Evolutionary conservation across 2,797 vertebrate species (phyloP), one percentile per base, ranked within the genome.

Genomic region (Galagoides demidoff): DNA sequence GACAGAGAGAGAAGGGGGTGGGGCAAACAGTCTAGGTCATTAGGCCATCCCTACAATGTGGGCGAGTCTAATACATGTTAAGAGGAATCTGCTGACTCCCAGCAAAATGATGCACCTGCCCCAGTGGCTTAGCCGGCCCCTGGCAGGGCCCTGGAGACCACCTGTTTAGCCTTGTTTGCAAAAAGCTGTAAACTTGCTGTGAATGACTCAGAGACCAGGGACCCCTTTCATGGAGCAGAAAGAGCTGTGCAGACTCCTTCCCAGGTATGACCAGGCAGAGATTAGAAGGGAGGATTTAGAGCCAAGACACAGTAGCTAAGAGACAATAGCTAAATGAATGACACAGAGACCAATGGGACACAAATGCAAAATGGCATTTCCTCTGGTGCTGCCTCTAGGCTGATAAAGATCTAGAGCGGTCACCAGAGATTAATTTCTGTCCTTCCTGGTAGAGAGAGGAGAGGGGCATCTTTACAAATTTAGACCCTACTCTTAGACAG

Each of bases 121-220:
- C 88, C 0, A 76, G 86, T 82, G 93, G 95, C 90, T 93, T 85
- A 57, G 93, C 95, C 95, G 98, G 97, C 94, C 96, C 96, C 92
- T 86, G 97, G 93, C 92, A 90, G 96, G 61, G 95, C 94, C 97
- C 97, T 45, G 90, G 97, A 96, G 96, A 96, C 96, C 74, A 49
- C 29, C 0, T 1, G 55, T 96, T 98, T 20, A 37, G 29, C 8
- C 96, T 97, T 97, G 43, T 61, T 63, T 74, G 22, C 8, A 1
- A 85, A 81, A 68, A 68, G 52, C 27, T 59, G 52, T 85, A 25
- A 79, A 45, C 4, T 22, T 68, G 37, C n/a, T 78, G 43, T 83
- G 34, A 79, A 49, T 43, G 52, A 59, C 59, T 37, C 20, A 83
- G 68, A 86, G 49, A 6, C 25, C 43, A 29, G 8, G 11, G 61